Evolutionary conservation across 2,888 invertebrate species (phyloP).

Genomic region (Digitonthophagus gazella): DNA sequence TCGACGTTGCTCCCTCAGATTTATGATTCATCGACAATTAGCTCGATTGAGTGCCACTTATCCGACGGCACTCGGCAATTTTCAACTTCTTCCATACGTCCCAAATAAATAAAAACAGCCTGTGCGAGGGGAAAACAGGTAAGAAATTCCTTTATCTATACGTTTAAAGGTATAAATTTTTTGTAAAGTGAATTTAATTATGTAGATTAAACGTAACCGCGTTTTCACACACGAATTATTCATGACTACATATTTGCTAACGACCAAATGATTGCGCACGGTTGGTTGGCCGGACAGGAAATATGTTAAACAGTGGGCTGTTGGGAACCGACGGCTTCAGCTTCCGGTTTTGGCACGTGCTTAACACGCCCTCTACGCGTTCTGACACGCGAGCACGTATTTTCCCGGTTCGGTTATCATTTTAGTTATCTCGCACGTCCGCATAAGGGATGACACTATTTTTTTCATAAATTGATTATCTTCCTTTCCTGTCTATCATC

Average conservation of each 20-base stretch:
- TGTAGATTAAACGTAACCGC: too few species aligned
- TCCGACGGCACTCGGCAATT: background rate
- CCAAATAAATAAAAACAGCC: background rate
- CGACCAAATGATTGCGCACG: slow-evolving; percentile 36
- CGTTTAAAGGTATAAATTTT: too few species aligned
- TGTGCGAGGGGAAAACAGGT: too few species aligned
- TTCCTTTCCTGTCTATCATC: background rate
- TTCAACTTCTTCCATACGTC: background rate
- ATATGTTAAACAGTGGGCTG: slow-evolving; percentile 44
- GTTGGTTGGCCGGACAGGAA: slow-evolving; percentile 37
- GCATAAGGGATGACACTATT: background rate
- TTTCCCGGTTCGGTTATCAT: background rate
- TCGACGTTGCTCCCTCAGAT: slow-evolving; percentile 23
- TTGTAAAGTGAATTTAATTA: too few species aligned
- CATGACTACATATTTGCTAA: slow-evolving; percentile 30
- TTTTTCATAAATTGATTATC: background rate
- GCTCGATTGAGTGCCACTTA: slow-evolving; percentile 4
- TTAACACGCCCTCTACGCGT: slow-evolving; percentile 39
- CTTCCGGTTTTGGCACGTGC: slow-evolving; percentile 45
- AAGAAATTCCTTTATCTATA: too few species aligned
- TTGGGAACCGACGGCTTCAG: slow-evolving; percentile 37
- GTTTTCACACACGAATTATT: background rate
- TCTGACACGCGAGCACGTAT: slow-evolving; percentile 30
- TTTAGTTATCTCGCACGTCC: background rate
- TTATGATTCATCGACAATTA: slow-evolving; percentile 25